A percentile compares a stretch with the other conserved stretches of the same genome.
phyloP scores from a whole-genome alignment of 2,113 vertebrate species.

The Coturnix japonica region DNA sequence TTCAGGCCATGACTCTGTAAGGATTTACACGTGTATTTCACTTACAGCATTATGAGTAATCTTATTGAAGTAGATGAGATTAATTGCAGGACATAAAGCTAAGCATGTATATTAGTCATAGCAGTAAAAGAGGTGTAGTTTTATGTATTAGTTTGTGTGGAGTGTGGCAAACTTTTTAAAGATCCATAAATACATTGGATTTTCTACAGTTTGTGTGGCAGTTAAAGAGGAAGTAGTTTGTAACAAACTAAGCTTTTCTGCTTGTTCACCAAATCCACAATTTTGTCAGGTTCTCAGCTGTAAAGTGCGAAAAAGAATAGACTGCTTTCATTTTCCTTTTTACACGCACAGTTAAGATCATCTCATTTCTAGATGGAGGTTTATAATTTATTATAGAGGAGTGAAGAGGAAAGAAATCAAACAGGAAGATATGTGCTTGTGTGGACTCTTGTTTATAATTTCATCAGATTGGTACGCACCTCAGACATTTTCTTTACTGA shows the following conservation, averaged over 20 bases:
- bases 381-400: conserved; percentile 73
- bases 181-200: not conserved
- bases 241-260: not conserved
- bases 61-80: conserved; percentile 39
- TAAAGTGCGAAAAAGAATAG: conserved; percentile 52
- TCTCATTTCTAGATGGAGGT: no score
- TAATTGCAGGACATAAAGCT: conserved; percentile 50
- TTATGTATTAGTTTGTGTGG: not conserved
- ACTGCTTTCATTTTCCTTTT: conserved; percentile 69
- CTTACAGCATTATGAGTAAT: conserved; percentile 18
- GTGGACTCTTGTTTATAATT: conserved; percentile 76
- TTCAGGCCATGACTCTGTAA: conserved; percentile 10
- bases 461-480: conserved; percentile 71
- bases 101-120: conserved; percentile 7
- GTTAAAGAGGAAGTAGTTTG: not conserved
- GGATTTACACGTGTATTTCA: not conserved
- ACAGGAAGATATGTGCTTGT: conserved; percentile 8
- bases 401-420: conserved; percentile 53
- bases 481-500: conserved; percentile 72
- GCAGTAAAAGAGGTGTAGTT: conserved; percentile 4
- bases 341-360: conserved; percentile 48
- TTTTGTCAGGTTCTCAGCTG: conserved; percentile 28
- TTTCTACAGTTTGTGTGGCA: not conserved
- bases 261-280: not conserved
- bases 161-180: not conserved